phyloP scores from a whole-genome alignment of 2,113 vertebrate species.

The Cyphomyrus plagiostoma region DNA sequence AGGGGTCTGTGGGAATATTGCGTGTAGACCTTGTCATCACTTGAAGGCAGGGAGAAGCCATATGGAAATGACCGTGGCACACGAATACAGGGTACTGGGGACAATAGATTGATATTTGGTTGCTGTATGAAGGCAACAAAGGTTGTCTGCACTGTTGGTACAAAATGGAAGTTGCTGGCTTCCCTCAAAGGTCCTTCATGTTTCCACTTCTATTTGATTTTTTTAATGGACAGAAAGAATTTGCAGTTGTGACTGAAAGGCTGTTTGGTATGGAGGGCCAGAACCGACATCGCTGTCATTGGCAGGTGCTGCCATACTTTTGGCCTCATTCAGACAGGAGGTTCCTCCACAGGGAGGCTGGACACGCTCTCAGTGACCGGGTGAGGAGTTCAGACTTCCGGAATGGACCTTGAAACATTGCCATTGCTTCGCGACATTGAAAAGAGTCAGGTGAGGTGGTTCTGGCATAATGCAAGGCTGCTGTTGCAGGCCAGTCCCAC shows the following conservation, averaged over 20 bases:
- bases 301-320: background rate
- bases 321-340: background rate
- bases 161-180: background rate
- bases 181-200: background rate
- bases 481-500: background rate
- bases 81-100: background rate
- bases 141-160: background rate
- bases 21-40: background rate
- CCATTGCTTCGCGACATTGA: background rate
- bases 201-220: background rate
- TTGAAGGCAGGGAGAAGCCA: background rate
- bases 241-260: background rate
- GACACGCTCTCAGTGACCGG: background rate
- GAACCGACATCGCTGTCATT: background rate
- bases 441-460: background rate
- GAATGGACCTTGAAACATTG: background rate
- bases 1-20: background rate
- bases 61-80: background rate
- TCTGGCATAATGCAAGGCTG: background rate
- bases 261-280: background rate
- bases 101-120: background rate
- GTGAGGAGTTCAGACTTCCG: background rate
- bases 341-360: background rate
- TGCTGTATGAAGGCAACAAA: background rate
- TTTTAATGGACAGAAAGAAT: background rate